phyloP scores from a whole-genome alignment of 2,113 vertebrate genomes.

The Embiotoca jacksoni region DNA sequence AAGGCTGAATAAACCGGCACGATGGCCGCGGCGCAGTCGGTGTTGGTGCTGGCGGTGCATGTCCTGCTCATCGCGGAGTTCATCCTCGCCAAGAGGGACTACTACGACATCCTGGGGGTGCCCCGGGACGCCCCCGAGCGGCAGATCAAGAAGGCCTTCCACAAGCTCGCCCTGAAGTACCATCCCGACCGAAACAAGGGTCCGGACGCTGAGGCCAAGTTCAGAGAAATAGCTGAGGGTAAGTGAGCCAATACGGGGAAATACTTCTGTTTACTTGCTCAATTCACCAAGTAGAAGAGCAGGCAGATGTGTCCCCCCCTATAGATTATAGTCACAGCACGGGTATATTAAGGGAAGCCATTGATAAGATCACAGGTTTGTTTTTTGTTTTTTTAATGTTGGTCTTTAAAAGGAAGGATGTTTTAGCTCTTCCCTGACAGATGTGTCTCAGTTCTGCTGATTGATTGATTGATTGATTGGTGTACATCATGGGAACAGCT shows the following conservation, averaged over 20 bases:
- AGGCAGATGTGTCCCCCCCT: too few species aligned
- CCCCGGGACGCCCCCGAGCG: constrained; percentile 93
- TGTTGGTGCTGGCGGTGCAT: constrained; percentile 90
- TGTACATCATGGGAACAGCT: neutral
- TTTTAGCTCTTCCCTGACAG: neutral
- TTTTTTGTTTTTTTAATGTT: too few species aligned
- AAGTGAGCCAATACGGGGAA: constrained; percentile 30
- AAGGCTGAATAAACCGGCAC: constrained; percentile 60
- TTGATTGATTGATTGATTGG: too few species aligned
- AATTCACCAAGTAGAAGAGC: too few species aligned
- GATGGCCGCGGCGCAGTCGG: constrained; percentile 91
- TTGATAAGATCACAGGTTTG: too few species aligned
- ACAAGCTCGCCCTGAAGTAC: constrained; percentile 95
- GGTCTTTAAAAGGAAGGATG: too few species aligned
- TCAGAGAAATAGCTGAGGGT: constrained; percentile 98
- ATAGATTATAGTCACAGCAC: too few species aligned
- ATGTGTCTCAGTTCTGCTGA: neutral
- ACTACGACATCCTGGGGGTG: constrained; percentile 95
- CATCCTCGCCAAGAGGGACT: constrained; percentile 92
- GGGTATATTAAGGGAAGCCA: too few species aligned
- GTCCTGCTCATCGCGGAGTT: constrained; percentile 95
- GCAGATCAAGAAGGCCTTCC: constrained; percentile 98
- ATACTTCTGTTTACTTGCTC: neutral
- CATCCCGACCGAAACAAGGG: constrained; percentile 98
- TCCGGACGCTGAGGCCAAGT: constrained; percentile 93